Conservation (phyloP, 2,888 invertebrate species). For the Harmothoe impar region DNA sequence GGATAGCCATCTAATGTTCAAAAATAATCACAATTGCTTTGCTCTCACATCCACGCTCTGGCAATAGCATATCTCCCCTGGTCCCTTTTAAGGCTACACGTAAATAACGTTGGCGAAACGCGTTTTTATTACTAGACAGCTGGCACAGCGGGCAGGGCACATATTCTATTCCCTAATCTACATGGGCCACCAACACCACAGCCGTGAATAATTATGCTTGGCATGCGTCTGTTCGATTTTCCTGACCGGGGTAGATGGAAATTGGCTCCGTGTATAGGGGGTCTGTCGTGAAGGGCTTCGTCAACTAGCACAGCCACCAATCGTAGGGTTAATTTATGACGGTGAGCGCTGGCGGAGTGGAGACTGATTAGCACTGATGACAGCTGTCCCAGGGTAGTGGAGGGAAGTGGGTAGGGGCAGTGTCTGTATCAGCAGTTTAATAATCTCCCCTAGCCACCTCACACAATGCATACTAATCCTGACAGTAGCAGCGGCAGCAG, state of each 20-base stretch:
- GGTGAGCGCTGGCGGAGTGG: neutral
- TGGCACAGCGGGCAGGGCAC: no score
- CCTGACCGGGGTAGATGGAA: neutral
- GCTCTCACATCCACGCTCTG: no score
- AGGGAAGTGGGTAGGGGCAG: neutral
- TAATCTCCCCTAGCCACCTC: neutral
- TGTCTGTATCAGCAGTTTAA: neutral
- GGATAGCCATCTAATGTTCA: no score
- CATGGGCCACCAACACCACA: neutral
- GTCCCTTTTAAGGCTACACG: no score
- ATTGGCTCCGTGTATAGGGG: neutral
- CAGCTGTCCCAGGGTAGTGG: conserved; percentile 24
- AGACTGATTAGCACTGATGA: conserved; percentile 4
- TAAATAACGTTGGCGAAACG: no score
- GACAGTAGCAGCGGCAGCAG: neutral
- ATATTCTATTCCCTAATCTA: no score
- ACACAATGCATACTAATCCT: conserved; percentile 23
- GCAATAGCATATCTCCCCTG: no score
- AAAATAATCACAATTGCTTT: no score
- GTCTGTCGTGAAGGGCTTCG: conserved; percentile 9
- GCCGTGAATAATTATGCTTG: conserved; percentile 2
- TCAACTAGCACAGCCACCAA: neutral
- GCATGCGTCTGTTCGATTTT: conserved; percentile 11
- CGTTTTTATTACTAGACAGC: no score
- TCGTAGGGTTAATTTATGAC: neutral